Conservation (phyloP, 1,140 invertebrate species). For the Melanaphis sacchari region DNA sequence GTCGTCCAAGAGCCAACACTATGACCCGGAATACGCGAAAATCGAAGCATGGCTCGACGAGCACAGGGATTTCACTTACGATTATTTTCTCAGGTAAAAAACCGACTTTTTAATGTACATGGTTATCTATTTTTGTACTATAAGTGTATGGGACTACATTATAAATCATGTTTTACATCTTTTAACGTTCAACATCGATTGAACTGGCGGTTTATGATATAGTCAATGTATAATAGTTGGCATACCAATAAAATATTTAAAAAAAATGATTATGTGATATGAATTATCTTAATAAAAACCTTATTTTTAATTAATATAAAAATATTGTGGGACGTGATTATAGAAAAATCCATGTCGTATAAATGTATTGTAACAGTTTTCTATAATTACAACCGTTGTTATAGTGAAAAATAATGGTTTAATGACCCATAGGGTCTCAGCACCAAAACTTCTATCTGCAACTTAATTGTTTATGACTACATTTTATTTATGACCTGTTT, state of each 20-base stretch:
- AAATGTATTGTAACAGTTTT: background rate
- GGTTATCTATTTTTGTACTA: background rate
- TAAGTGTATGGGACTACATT: too few relatives aligned
- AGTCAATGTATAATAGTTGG: too few relatives aligned
- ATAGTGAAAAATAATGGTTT: background rate
- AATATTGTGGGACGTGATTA: background rate
- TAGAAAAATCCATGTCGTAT: background rate
- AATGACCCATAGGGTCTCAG: background rate
- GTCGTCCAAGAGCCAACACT: slow-evolving; percentile 64
- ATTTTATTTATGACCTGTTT: background rate
- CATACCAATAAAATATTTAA: too few relatives aligned
- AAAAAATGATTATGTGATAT: background rate
- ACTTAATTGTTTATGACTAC: background rate
- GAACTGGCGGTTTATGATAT: too few relatives aligned
- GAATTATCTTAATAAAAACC: background rate
- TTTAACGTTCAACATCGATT: too few relatives aligned
- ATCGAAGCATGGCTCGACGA: slow-evolving; percentile 95
- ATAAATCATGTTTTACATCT: background rate
- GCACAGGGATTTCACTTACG: slow-evolving; percentile 92
- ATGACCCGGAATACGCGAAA: slow-evolving; percentile 82
- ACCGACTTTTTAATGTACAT: background rate
- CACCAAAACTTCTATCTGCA: background rate
- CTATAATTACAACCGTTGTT: background rate
- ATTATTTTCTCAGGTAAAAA: slow-evolving; percentile 89
- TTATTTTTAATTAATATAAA: background rate